phyloP scores from a whole-genome alignment of 1,140 invertebrate species.

The Nilaparvata lugens region DNA sequence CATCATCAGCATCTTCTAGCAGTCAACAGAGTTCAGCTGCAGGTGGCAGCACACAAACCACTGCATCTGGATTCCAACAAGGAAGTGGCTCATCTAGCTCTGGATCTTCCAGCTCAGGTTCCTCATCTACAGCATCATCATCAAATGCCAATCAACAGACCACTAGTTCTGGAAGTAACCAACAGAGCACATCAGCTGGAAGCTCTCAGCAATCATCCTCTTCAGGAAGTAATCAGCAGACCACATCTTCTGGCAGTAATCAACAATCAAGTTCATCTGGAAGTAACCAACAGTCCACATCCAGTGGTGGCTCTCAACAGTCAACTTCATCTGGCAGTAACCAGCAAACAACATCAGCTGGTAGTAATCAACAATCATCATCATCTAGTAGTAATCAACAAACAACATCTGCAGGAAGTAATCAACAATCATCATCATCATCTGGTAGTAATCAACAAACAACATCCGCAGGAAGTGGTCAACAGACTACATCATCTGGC shows the following conservation, averaged over 20 bases:
- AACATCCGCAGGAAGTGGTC: constrained; percentile 14
- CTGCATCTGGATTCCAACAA: constrained; percentile 10
- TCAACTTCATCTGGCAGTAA: constrained; percentile 14
- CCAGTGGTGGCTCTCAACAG: constrained; percentile 10
- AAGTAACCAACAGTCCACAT: constrained; percentile 16
- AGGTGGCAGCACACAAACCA: constrained; percentile 13
- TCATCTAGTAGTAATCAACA: constrained; percentile 14
- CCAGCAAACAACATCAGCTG: constrained; percentile 19
- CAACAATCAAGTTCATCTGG: constrained; percentile 18
- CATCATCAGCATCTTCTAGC: constrained; percentile 5
- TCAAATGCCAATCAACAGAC: constrained; percentile 16
- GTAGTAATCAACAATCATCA: constrained; percentile 18
- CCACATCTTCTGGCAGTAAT: constrained; percentile 9
- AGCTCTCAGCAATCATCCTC: constrained; percentile 10
- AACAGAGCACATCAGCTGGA: constrained; percentile 16
- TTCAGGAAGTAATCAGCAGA: constrained; percentile 9
- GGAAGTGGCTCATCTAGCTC: constrained; percentile 12
- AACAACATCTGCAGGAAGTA: constrained; percentile 14
- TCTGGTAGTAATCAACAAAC: constrained; percentile 19
- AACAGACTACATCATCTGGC: constrained; percentile 14
- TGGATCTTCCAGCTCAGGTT: constrained; percentile 13
- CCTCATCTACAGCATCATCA: constrained; percentile 14
- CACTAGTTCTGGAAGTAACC: constrained; percentile 15
- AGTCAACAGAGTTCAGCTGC: constrained; percentile 13
- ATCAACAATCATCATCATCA: constrained; percentile 18